A percentile compares a stretch with the other conserved stretches of the same genome.
phyloP scores from a whole-genome alignment of 1,140 invertebrate species.

The Lanistes nyassanus region DNA sequence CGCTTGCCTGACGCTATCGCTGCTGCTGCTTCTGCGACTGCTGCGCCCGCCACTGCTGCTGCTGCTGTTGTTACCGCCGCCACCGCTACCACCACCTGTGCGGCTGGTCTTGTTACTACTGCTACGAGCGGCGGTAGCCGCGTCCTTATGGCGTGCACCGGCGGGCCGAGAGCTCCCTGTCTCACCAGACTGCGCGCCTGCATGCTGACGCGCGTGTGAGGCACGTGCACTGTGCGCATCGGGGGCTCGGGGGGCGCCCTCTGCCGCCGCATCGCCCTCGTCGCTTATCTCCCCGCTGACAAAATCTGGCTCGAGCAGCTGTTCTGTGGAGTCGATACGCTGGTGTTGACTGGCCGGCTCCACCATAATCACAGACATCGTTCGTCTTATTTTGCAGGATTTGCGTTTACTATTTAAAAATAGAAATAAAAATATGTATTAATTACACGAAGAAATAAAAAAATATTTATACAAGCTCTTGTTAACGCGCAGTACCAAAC shows the following conservation, averaged over 20 bases:
- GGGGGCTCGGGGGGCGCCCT: not conserved
- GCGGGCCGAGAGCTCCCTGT: not conserved
- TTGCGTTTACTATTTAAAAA: not conserved
- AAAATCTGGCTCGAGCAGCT: slow-evolving; percentile 33
- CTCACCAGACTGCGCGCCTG: slow-evolving; percentile 1
- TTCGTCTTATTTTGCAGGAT: not conserved
- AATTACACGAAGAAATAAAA: no score
- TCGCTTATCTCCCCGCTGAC: slow-evolving; percentile 28
- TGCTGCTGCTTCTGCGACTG: not conserved
- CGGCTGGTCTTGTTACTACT: not conserved
- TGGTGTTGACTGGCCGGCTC: slow-evolving; percentile 49
- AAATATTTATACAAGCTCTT: no score
- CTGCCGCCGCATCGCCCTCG: slow-evolving; percentile 19
- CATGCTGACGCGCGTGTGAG: slow-evolving; percentile 12
- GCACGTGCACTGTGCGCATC: not conserved
- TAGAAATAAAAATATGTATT: no score
- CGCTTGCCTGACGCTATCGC: not conserved
- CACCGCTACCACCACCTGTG: not conserved
- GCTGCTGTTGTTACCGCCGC: not conserved
- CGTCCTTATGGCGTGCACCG: slow-evolving; percentile 6
- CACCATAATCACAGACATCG: slow-evolving; percentile 55
- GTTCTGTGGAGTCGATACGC: slow-evolving; percentile 59
- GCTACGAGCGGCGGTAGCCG: slow-evolving; percentile 8
- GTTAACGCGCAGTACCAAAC: no score
- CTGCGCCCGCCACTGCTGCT: not conserved